Evolutionary conservation across 2,113 vertebrate species (phyloP).

Genomic region (Centrocercus urophasianus): DNA sequence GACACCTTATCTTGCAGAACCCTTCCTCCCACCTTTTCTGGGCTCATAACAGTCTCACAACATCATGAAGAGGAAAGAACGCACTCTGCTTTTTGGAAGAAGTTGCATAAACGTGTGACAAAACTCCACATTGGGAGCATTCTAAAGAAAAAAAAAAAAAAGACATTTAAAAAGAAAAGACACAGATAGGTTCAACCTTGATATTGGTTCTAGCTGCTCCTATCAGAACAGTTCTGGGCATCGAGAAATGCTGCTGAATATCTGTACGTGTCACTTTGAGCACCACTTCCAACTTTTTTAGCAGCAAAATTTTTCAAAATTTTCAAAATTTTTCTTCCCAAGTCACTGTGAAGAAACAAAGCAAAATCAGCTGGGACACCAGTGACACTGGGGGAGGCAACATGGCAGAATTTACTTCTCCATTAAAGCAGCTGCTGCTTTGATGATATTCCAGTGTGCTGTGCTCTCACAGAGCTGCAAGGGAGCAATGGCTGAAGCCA

Average conservation of each 20-base stretch:
- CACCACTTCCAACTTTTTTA: background rate
- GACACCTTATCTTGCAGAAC: background rate
- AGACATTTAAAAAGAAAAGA: background rate
- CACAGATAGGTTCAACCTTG: background rate
- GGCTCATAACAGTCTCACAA: background rate
- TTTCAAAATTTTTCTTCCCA: background rate
- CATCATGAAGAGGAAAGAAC: background rate
- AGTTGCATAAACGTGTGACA: background rate
- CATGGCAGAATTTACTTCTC: background rate
- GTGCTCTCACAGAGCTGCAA: background rate
- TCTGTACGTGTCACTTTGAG: background rate
- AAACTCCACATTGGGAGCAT: background rate
- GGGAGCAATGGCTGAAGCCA: background rate
- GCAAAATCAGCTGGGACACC: background rate
- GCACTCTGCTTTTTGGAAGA: background rate
- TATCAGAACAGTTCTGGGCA: background rate
- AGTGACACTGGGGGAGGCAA: background rate
- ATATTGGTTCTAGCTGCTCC: background rate
- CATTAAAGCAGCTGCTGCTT: conserved; percentile 15
- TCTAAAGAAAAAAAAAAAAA: conserved; percentile 7
- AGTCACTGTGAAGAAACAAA: background rate
- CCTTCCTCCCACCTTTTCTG: background rate
- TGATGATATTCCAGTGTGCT: background rate
- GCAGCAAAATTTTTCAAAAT: background rate
- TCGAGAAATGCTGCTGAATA: background rate